Evolutionary conservation across 2,888 invertebrate species (phyloP).

Genomic region (Leucozona laternaria): DNA sequence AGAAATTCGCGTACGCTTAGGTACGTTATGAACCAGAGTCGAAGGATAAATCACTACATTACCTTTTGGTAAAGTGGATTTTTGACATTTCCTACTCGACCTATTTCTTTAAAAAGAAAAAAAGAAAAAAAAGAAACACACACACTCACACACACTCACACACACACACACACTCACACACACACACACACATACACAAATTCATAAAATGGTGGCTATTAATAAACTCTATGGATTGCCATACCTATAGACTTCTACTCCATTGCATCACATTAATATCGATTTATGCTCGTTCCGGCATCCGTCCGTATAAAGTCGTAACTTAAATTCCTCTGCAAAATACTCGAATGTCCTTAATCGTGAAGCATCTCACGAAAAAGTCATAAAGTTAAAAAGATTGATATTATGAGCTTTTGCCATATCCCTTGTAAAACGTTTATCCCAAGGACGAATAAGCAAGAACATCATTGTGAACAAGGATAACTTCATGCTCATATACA

Average conservation of each 20-base stretch:
- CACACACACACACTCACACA: neutral
- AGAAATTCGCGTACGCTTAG: neutral
- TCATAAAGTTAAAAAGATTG: constrained; percentile 59
- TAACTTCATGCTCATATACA: neutral
- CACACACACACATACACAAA: neutral
- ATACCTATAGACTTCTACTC: constrained; percentile 4
- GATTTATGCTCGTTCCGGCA: constrained; percentile 32
- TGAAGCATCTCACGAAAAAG: constrained; percentile 53
- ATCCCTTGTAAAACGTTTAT: constrained; percentile 21
- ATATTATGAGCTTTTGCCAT: constrained; percentile 34
- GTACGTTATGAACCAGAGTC: neutral
- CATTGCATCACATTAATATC: constrained; percentile 37
- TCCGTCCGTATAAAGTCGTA: neutral
- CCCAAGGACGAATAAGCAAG: constrained; percentile 30
- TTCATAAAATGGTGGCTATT: constrained; percentile 26
- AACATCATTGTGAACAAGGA: constrained; percentile 17
- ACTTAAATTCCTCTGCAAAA: constrained; percentile 33
- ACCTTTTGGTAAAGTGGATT: constrained; percentile 1
- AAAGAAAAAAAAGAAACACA: neutral
- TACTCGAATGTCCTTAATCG: constrained; percentile 33
- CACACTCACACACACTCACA: neutral
- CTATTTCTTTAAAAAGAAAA: constrained; percentile 1
- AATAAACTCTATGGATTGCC: constrained; percentile 10
- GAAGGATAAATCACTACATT: constrained; percentile 8
- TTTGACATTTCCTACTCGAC: constrained; percentile 24